Conservation (phyloP, 2,797 vertebrate species). For the Eospalax fontanierii region DNA sequence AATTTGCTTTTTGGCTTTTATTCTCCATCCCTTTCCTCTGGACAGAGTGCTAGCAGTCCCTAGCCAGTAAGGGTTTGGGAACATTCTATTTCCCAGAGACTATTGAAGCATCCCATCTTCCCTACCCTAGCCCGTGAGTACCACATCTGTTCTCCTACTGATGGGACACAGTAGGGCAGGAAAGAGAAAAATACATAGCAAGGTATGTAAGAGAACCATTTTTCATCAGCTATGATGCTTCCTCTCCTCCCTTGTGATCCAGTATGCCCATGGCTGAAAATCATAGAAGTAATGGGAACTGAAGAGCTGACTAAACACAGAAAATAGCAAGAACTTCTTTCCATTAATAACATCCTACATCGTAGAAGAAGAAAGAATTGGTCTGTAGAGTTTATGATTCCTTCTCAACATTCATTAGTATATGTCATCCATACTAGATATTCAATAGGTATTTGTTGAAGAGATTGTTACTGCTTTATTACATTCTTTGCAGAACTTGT, state of each 20-base stretch:
- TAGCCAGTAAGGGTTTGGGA: background rate
- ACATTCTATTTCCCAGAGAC: background rate
- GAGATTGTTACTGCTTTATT: background rate
- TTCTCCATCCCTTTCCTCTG: background rate
- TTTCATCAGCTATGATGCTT: background rate
- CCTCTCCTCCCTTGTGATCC: background rate
- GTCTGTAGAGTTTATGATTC: background rate
- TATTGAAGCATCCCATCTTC: background rate
- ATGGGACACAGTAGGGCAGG: background rate
- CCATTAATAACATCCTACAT: background rate
- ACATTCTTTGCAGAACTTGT: background rate
- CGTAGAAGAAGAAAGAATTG: background rate
- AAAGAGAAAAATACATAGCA: background rate
- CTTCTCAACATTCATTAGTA: background rate
- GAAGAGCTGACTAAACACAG: background rate
- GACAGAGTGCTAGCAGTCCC: background rate
- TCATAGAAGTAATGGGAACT: slow-evolving; percentile 1
- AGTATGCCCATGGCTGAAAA: background rate
- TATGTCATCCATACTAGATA: background rate
- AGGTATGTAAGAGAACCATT: background rate
- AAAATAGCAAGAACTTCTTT: background rate
- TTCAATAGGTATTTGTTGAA: background rate
- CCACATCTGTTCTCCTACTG: background rate
- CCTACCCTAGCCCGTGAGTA: background rate
- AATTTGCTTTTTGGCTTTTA: background rate